Base-by-base conservation (phyloP, 2,797 vertebrate species). In the Acropternis orthonyx region DNA sequence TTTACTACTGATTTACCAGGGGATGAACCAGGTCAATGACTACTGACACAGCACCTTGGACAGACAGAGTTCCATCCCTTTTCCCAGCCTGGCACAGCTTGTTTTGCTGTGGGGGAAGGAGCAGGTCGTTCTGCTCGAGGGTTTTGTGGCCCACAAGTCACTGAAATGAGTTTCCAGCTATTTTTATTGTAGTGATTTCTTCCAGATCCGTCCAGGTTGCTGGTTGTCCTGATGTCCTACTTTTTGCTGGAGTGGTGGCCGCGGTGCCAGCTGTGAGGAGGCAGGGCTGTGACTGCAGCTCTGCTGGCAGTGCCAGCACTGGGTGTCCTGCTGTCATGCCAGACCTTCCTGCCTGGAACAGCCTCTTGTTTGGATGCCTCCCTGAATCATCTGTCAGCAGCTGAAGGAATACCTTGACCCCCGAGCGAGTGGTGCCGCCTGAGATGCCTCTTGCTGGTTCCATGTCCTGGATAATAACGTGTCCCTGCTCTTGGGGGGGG, bases 321-420 rank as follows among this genome's bases (percentile, higher is more conserved):
- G 41, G 20, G 43, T 49, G 72, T 17, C 79, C 83, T 85, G 37
- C 92, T 41, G 10, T 14, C 30, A 1, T 28, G 61, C n/a, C 80
- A 66, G 51, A 17, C 32, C 10, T 44, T 21, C 37, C 36, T 26
- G 23, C 51, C 51, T 36, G 56, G 49, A 81, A 19, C 55, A 62
- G 44, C 15, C 79, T 74, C 73, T 55, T 65, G 46, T 82, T 90
- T 73, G 55, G 77, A 43, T 61, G 59, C 52, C 67, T 91, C n/a
- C 3, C 48, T 34, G 69, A 55, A 16, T 55, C 24, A 76, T 41
- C 67, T 74, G 77, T 63, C 86, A 32, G 43, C 52, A 74, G 68
- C 49, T 93, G 91, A 32, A 85, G 54, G 82, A 56, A 91, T 49
- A 63, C 85, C 83, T 89, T 89, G 83, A 66, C 81, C 83, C 66